A percentile compares a stretch with the other conserved stretches of the same genome.
phyloP scores from a whole-genome alignment of 2,113 vertebrate genomes.

The Grammomys dolichurus region DNA sequence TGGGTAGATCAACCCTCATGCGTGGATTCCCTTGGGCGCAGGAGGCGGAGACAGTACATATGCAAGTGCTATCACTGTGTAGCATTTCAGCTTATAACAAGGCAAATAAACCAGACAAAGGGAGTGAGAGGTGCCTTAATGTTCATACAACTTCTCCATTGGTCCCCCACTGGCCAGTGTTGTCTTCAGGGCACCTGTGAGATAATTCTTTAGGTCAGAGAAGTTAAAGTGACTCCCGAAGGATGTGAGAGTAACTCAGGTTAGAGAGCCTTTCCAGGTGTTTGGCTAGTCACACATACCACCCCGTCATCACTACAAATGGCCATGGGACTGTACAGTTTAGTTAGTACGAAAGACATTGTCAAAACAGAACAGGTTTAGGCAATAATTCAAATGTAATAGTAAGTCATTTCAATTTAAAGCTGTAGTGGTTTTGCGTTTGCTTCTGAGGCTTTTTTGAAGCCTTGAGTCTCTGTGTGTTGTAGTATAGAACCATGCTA shows the following conservation, averaged over 20 bases:
- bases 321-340: neutral
- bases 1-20: neutral
- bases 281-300: neutral
- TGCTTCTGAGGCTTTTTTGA: constrained; percentile 19
- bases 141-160: neutral
- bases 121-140: neutral
- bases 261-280: neutral
- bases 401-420: neutral
- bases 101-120: neutral
- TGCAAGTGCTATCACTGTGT: neutral
- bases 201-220: neutral
- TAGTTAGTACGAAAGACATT: neutral
- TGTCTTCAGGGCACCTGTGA: neutral
- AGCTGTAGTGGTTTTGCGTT: neutral
- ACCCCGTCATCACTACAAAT: neutral
- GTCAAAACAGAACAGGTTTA: neutral
- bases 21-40: neutral
- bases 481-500: neutral
- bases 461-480: neutral
- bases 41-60: neutral
- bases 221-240: neutral
- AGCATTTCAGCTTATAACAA: constrained; percentile 24
- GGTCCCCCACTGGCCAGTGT: neutral
- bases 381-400: neutral
- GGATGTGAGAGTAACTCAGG: neutral